phyloP scores from a whole-genome alignment of 1,140 invertebrate genomes.

The Trichoplusia ni region DNA sequence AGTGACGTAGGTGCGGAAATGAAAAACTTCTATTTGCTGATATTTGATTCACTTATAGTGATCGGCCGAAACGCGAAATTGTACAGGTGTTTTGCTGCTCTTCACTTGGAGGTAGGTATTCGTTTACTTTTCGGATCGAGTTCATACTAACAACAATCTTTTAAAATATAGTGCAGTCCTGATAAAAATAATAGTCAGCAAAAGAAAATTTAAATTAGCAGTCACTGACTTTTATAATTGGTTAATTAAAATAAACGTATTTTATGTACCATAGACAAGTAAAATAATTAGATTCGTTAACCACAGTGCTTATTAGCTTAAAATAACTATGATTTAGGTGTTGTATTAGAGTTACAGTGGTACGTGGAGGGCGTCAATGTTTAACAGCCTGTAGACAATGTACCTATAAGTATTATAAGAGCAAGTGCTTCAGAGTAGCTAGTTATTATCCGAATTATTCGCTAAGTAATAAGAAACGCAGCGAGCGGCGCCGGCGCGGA shows the following conservation, averaged over 20 bases:
- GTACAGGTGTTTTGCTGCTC: constrained; percentile 1
- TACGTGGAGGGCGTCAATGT: not conserved
- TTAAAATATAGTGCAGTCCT: not conserved
- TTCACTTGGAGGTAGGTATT: too few relatives aligned
- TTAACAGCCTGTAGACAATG: constrained; percentile 10
- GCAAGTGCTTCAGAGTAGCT: constrained; percentile 21
- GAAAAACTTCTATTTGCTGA: constrained; percentile 61
- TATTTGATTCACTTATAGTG: constrained; percentile 41
- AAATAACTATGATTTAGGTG: too few relatives aligned
- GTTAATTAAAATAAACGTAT: not conserved
- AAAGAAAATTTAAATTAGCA: not conserved
- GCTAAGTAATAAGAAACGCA: constrained; percentile 73
- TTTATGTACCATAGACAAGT: not conserved
- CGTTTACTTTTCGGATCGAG: not conserved
- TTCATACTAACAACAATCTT: too few relatives aligned
- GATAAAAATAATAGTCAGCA: not conserved
- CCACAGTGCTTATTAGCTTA: too few relatives aligned
- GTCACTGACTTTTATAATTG: not conserved
- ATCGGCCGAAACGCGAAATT: constrained; percentile 2
- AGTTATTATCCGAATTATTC: constrained; percentile 67
- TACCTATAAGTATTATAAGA: constrained; percentile 4
- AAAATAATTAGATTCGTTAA: not conserved
- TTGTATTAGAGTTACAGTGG: too few relatives aligned
- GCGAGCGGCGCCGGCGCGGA: constrained; percentile 52
- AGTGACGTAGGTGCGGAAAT: constrained; percentile 66